Percentiles rank a stretch among this genome's conserved stretches.
Evolutionary conservation across 2,888 invertebrate genomes (phyloP).

Genomic region (Tinea pellionella): DNA sequence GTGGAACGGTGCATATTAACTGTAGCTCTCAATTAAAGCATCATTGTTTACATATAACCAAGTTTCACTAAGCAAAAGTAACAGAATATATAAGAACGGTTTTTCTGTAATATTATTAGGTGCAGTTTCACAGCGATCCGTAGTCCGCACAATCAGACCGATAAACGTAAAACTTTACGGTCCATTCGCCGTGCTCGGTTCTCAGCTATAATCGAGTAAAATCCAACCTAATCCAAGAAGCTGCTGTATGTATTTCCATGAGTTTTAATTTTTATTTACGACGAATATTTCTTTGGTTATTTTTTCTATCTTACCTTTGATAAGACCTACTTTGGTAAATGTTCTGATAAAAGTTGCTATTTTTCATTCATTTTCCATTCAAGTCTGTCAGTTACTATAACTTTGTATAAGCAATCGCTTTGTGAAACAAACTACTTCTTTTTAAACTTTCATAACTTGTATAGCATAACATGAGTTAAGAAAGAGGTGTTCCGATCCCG

Average conservation of each 20-base stretch:
- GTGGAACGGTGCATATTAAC: too few species aligned
- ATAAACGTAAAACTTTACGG: conserved; percentile 32
- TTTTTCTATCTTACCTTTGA: too few species aligned
- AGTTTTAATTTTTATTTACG: not conserved
- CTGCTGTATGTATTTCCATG: not conserved
- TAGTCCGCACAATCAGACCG: conserved; percentile 22
- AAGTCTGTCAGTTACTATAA: not conserved
- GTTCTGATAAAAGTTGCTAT: too few species aligned
- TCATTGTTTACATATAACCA: not conserved
- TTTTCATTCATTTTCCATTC: too few species aligned
- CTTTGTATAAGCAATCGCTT: conserved; percentile 1
- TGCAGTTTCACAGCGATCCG: conserved; percentile 25
- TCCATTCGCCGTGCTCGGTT: conserved; percentile 21
- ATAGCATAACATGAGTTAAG: conserved; percentile 19
- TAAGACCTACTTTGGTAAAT: too few species aligned
- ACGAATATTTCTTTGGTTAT: not conserved
- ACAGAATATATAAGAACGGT: not conserved
- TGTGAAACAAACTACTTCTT: conserved; percentile 24
- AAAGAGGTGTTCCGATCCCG: conserved; percentile 35
- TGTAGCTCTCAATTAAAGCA: too few species aligned
- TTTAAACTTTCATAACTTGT: conserved; percentile 41
- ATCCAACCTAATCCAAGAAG: not conserved
- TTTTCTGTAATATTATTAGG: conserved; percentile 24
- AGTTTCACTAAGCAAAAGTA: not conserved
- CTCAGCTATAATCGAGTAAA: conserved; percentile 25